phyloP scores from a whole-genome alignment of 2,888 invertebrate species.

The Cerceris ruficornis region DNA sequence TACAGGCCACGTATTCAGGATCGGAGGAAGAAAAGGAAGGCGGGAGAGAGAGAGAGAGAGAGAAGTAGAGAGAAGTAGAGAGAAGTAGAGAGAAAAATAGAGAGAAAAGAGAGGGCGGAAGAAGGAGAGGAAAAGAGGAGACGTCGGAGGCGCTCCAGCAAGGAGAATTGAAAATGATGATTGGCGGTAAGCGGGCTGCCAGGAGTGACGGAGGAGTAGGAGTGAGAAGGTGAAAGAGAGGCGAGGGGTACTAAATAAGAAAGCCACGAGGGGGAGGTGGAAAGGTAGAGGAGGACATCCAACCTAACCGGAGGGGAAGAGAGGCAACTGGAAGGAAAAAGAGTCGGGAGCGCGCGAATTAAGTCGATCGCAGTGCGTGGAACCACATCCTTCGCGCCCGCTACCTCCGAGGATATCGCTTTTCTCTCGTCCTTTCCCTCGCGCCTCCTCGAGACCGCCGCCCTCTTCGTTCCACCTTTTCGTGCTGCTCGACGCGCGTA shows the following conservation, averaged over 20 bases:
- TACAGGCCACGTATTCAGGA: slow-evolving; percentile 51
- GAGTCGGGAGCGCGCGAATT: slow-evolving; percentile 78
- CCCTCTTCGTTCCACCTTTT: slow-evolving; percentile 35
- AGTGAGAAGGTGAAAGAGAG: slow-evolving; percentile 46
- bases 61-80: slow-evolving; percentile 31
- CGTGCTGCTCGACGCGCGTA: slow-evolving; percentile 63
- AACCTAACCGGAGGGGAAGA: slow-evolving; percentile 57
- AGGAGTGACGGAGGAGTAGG: slow-evolving; percentile 58
- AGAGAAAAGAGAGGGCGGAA: slow-evolving; percentile 30
- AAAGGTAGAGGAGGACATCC: slow-evolving; percentile 54
- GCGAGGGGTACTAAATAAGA: slow-evolving; percentile 69
- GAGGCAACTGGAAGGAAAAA: slow-evolving; percentile 66
- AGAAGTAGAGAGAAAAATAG: slow-evolving; percentile 27
- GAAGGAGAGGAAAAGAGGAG: slow-evolving; percentile 47
- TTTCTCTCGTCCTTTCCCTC: slow-evolving; percentile 66
- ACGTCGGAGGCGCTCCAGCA: slow-evolving; percentile 70
- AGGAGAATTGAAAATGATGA: slow-evolving; percentile 79
- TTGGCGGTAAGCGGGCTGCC: slow-evolving; percentile 74
- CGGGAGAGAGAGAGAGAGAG: slow-evolving; percentile 32
- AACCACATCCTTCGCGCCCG: slow-evolving; percentile 80
- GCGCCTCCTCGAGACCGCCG: slow-evolving; percentile 33
- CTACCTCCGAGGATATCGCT: slow-evolving; percentile 70
- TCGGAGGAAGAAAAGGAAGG: slow-evolving; percentile 31
- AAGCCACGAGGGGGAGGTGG: slow-evolving; percentile 63
- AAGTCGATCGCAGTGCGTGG: slow-evolving; percentile 81